A percentile compares a stretch with the other conserved stretches of the same genome.
phyloP scores from a whole-genome alignment of 2,113 vertebrate species.

The Catagonus wagneri region DNA sequence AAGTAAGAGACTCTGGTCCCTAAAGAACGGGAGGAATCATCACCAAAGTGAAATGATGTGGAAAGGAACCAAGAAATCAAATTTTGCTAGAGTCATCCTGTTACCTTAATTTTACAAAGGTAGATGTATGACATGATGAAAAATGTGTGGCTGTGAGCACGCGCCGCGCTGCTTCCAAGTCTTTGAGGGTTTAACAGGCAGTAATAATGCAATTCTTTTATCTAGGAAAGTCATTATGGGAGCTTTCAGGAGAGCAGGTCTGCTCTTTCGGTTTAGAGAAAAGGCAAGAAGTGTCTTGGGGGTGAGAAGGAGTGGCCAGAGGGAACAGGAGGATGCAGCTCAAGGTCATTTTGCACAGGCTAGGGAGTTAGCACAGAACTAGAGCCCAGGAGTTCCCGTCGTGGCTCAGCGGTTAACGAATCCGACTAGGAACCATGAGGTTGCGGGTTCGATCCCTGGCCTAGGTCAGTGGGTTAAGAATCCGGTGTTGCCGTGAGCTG shows the following conservation, averaged over 20 bases:
- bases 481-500: too few species aligned
- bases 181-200: not conserved
- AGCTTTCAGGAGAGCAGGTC: not conserved
- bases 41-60: not conserved
- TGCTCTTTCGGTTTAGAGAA: not conserved
- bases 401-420: too few species aligned
- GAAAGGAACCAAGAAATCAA: not conserved
- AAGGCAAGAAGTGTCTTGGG: not conserved
- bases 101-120: slow-evolving; percentile 39
- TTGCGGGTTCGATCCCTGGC: too few species aligned
- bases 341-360: not conserved
- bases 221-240: not conserved
- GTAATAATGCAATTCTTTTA: not conserved
- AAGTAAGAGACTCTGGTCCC: not conserved
- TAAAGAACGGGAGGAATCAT: not conserved
- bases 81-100: not conserved
- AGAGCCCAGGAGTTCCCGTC: not conserved
- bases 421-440: too few species aligned
- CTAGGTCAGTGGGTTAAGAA: too few species aligned
- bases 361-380: not conserved
- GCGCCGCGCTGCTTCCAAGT: not conserved
- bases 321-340: not conserved
- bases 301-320: not conserved
- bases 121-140: not conserved
- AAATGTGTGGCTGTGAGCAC: not conserved